These are phyloP conservation scores for Cloeon dipterum DNA, from an alignment of 2,888 invertebrate species.

Conservation along the genomic window DNA sequence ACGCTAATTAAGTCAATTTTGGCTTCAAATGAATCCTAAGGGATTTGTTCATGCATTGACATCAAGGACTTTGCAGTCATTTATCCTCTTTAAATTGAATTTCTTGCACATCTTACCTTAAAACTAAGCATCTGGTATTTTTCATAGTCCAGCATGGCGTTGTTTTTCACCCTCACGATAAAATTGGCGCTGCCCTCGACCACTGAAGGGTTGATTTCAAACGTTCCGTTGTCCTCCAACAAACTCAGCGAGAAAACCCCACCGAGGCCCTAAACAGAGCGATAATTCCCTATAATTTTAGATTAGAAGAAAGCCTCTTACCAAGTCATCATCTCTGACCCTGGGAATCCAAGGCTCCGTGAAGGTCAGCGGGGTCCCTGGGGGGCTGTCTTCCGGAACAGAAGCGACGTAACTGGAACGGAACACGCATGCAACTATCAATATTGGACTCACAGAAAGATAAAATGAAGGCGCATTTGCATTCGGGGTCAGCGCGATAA, in stretches of 20 bases:
- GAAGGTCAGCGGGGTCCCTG: conserved; percentile 52
- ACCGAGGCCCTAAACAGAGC: conserved; percentile 34
- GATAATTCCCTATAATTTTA: too few relatives aligned
- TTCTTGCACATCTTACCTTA: conserved; percentile 29
- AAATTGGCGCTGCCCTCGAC: conserved; percentile 59
- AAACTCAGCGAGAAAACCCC: conserved; percentile 60
- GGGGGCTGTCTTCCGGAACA: conserved; percentile 58
- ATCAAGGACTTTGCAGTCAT: too few relatives aligned
- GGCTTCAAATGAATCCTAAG: too few relatives aligned
- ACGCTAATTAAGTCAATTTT: too few relatives aligned
- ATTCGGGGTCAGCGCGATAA: too few relatives aligned
- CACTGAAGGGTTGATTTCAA: conserved; percentile 65
- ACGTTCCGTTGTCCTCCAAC: conserved; percentile 63
- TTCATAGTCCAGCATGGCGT: conserved; percentile 66
- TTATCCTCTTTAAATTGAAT: too few relatives aligned
- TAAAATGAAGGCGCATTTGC: too few relatives aligned
- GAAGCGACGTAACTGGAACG: conserved; percentile 45
- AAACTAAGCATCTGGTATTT: conserved; percentile 46
- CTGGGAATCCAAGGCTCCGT: conserved; percentile 44
- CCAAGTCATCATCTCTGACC: conserved; percentile 50
- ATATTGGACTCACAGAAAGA: too few relatives aligned
- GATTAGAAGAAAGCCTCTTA: too few relatives aligned
- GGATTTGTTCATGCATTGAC: too few relatives aligned
- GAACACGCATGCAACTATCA: too few relatives aligned
- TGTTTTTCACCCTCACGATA: conserved; percentile 61